Evolutionary conservation across 2,113 vertebrate genomes (phyloP).

Genomic region (Amblyornis subalaris): DNA sequence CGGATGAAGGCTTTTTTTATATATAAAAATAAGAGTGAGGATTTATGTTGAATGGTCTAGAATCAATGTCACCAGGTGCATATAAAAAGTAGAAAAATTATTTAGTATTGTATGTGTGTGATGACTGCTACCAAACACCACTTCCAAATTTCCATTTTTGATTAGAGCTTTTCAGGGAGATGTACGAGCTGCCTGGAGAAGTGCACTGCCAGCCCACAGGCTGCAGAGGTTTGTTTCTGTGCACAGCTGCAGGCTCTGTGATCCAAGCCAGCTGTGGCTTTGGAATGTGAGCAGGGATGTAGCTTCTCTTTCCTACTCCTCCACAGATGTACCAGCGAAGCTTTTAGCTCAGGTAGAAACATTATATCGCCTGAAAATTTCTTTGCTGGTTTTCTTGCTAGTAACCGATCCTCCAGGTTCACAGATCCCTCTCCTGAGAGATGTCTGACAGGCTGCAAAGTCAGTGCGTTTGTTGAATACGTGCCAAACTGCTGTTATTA

Average conservation of each 20-base stretch:
- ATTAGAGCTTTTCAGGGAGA: neutral
- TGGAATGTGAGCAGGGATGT: neutral
- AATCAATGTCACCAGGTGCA: neutral
- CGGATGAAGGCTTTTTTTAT: neutral
- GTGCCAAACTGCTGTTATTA: neutral
- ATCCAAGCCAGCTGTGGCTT: neutral
- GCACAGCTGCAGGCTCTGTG: conserved; percentile 3
- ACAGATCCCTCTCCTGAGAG: neutral
- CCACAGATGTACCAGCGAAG: neutral
- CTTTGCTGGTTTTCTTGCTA: neutral
- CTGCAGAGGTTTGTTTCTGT: neutral
- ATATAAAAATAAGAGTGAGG: neutral
- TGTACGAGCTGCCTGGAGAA: neutral
- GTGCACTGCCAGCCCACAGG: neutral
- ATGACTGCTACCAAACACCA: neutral
- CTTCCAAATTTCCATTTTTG: neutral
- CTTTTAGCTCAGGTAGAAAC: neutral
- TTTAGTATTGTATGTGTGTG: neutral
- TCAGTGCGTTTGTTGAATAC: neutral
- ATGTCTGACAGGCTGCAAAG: neutral
- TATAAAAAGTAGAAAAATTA: neutral
- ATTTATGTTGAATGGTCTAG: neutral
- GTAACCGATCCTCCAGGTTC: neutral
- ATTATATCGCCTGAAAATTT: neutral
- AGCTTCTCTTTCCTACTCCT: neutral